Evolutionary conservation across 2,888 invertebrate species (phyloP).

Genomic region (Lepeophtheirus nordmannii): DNA sequence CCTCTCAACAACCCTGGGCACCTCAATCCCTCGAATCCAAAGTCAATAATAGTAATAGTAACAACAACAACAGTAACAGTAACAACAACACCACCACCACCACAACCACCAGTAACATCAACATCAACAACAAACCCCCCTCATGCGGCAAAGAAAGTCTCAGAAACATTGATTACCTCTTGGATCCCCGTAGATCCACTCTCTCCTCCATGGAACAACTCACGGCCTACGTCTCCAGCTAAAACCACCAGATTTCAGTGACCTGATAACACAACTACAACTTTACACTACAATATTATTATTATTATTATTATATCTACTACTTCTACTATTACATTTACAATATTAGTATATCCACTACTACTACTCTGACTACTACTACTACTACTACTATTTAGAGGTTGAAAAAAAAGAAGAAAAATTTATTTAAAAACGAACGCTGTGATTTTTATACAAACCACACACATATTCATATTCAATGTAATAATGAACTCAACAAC

Average conservation of each 20-base stretch:
- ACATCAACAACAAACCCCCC: neutral
- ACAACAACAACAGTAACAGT: constrained; percentile 3
- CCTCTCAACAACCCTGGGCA: constrained; percentile 23
- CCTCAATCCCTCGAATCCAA: neutral
- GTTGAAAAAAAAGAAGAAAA: too few species aligned
- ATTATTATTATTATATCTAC: too few species aligned
- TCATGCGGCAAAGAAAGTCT: constrained; percentile 29
- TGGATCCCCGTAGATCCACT: constrained; percentile 29
- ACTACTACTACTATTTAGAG: too few species aligned
- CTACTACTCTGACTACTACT: too few species aligned
- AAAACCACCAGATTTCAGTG: constrained; percentile 8
- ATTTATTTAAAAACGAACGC: too few species aligned
- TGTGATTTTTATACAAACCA: too few species aligned
- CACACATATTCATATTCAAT: too few species aligned
- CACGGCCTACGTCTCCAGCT: constrained; percentile 30
- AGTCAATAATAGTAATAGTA: constrained; percentile 5
- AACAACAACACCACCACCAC: constrained; percentile 19
- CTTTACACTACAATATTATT: neutral
- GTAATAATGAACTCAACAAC: neutral
- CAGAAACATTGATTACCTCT: constrained; percentile 27
- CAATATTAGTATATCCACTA: too few species aligned
- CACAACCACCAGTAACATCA: constrained; percentile 4
- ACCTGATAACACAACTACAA: neutral
- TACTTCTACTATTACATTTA: neutral
- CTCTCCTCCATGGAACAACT: constrained; percentile 28